phyloP scores from a whole-genome alignment of 2,888 invertebrate genomes.

The Dasypolia templi region DNA sequence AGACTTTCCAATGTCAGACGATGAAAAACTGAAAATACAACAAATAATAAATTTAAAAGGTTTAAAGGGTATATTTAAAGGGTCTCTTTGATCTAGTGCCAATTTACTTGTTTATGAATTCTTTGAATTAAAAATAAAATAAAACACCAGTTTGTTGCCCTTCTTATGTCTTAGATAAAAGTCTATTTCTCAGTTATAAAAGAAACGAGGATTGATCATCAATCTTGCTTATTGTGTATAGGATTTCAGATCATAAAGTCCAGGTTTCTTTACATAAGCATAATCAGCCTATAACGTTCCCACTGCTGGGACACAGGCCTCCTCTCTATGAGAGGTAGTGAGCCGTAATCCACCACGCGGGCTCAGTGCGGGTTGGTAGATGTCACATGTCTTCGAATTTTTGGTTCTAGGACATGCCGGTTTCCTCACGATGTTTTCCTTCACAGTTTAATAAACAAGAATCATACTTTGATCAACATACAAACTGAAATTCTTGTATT shows the following conservation, averaged over 20 bases:
- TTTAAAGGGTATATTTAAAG: too few species aligned
- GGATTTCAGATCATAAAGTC: not conserved
- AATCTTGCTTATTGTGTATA: not conserved
- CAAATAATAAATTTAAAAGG: not conserved
- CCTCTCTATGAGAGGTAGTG: too few species aligned
- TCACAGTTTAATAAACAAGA: too few species aligned
- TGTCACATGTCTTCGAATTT: too few species aligned
- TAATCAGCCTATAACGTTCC: too few species aligned
- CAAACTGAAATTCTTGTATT: not conserved
- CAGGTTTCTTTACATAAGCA: not conserved
- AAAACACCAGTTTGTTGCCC: not conserved
- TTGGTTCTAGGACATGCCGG: too few species aligned
- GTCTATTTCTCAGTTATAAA: not conserved
- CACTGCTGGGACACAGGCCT: too few species aligned
- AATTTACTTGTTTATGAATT: not conserved
- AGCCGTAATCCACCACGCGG: too few species aligned
- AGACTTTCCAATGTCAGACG: constrained; percentile 45
- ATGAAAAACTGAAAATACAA: constrained; percentile 16
- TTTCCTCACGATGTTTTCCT: too few species aligned
- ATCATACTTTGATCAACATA: not conserved
- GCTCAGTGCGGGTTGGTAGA: too few species aligned
- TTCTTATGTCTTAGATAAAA: not conserved
- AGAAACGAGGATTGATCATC: not conserved
- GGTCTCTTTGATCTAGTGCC: constrained; percentile 14
- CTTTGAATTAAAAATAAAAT: not conserved